A percentile compares a stretch with the other conserved stretches of the same genome.
Conservation (phyloP, 2,888 invertebrate species). For the Axea sp. region DNA sequence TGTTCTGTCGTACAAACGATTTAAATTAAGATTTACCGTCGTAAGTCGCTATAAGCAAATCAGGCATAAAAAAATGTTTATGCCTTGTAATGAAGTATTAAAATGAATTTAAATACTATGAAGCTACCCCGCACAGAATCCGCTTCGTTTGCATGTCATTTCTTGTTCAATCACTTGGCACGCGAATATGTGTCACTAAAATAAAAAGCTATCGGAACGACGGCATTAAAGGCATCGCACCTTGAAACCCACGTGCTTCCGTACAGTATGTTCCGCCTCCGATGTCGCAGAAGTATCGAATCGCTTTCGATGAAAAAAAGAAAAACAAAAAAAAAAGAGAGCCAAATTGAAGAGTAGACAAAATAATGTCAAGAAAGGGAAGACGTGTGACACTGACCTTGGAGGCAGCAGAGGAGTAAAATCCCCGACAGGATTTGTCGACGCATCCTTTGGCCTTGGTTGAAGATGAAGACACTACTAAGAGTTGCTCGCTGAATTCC, state of each 20-base stretch:
- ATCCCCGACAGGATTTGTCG: constrained; percentile 71
- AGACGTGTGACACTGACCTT: constrained; percentile 74
- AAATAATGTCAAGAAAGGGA: no score
- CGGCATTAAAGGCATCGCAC: not conserved
- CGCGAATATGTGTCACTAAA: constrained; percentile 16
- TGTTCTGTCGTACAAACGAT: no score
- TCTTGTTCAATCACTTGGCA: constrained; percentile 2
- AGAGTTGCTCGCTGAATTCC: constrained; percentile 51
- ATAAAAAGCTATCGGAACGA: not conserved
- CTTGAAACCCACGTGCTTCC: constrained; percentile 11
- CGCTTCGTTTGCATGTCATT: constrained; percentile 1
- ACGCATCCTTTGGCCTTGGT: constrained; percentile 71
- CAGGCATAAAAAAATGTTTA: no score
- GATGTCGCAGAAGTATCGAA: not conserved
- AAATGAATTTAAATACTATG: no score
- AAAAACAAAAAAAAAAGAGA: constrained; percentile 1
- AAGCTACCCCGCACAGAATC: no score
- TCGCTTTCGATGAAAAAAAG: not conserved
- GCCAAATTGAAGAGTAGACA: not conserved
- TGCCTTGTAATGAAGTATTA: no score
- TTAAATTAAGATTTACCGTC: no score
- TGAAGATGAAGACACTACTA: constrained; percentile 55
- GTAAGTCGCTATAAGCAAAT: no score
- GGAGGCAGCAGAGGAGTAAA: constrained; percentile 73
- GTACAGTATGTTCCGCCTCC: not conserved